Percentiles rank a stretch among this genome's conserved stretches.
Evolutionary conservation across 2,797 vertebrate genomes (phyloP).

Genomic region (Channa striata): DNA sequence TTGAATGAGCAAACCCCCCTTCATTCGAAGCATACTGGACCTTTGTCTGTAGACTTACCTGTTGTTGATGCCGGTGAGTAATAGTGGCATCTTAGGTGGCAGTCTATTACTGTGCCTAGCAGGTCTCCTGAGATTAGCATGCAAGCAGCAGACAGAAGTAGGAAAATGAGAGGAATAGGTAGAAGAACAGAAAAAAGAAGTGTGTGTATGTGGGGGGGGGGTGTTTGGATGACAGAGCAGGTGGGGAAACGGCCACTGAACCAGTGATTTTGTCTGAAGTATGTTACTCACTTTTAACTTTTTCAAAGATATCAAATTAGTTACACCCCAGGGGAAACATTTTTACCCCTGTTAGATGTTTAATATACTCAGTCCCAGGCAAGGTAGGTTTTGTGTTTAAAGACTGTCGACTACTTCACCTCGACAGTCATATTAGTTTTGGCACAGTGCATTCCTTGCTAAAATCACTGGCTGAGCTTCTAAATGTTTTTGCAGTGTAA

Average conservation of each 20-base stretch:
- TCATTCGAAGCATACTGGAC: slow-evolving; percentile 51
- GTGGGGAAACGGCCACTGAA: slow-evolving; percentile 46
- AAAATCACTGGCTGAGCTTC: slow-evolving; percentile 66
- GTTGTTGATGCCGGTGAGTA: slow-evolving; percentile 87
- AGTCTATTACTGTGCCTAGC: slow-evolving; percentile 88
- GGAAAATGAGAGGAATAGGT: slow-evolving; percentile 41
- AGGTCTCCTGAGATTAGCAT: slow-evolving; percentile 82
- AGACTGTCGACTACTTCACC: background rate
- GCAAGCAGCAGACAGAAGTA: slow-evolving; percentile 71
- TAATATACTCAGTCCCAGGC: background rate
- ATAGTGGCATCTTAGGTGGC: slow-evolving; percentile 91
- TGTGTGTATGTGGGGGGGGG: slow-evolving; percentile 13
- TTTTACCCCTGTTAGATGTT: background rate
- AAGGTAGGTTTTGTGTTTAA: background rate
- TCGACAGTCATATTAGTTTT: background rate
- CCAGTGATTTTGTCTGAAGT: slow-evolving; percentile 54
- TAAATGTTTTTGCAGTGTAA: slow-evolving; percentile 34
- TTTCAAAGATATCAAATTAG: background rate
- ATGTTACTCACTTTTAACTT: background rate
- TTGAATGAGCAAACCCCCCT: background rate
- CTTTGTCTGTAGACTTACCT: slow-evolving; percentile 83
- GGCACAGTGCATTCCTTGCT: background rate
- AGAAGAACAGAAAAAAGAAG: slow-evolving; percentile 36
- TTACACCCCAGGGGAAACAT: too few relatives aligned
- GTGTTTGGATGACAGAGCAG: slow-evolving; percentile 29